Evolutionary conservation across 2,888 invertebrate species (phyloP).

Genomic region (Rhaphigaster nebulosa): DNA sequence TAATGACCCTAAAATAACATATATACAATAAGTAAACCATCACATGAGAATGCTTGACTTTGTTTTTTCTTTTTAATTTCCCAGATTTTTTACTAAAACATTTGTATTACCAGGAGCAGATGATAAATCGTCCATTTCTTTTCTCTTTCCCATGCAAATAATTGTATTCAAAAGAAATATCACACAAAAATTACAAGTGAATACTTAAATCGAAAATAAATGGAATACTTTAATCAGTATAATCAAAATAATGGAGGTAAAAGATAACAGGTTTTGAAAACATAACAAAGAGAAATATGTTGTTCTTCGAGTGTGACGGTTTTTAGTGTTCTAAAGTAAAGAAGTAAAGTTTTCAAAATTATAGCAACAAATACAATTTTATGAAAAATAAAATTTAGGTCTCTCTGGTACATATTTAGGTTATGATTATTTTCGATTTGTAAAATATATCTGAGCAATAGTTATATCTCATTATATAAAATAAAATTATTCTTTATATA

Average conservation of each 20-base stretch:
- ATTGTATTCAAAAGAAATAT: background rate
- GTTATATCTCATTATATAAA: background rate
- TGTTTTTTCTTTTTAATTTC: background rate
- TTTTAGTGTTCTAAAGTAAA: background rate
- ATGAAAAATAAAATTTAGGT: background rate
- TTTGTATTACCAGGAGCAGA: conserved; percentile 19
- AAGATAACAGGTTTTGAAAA: background rate
- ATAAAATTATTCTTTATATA: no score
- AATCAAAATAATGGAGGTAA: background rate
- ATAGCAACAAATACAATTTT: background rate
- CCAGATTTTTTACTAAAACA: background rate
- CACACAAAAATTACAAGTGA: background rate
- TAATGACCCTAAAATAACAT: background rate
- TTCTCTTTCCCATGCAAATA: conserved; percentile 19
- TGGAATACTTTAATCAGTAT: background rate
- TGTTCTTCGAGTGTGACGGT: background rate
- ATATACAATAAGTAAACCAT: background rate
- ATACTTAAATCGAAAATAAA: background rate
- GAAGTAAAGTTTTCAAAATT: background rate
- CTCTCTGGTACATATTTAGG: background rate
- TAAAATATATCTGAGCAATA: background rate
- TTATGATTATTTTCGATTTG: background rate
- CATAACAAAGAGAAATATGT: background rate
- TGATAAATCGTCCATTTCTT: conserved; percentile 37
- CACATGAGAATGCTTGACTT: background rate